Evolutionary conservation across 1,140 invertebrate genomes (phyloP), one percentile per base, ranked within the genome.

Genomic region (Holotrichia oblita): DNA sequence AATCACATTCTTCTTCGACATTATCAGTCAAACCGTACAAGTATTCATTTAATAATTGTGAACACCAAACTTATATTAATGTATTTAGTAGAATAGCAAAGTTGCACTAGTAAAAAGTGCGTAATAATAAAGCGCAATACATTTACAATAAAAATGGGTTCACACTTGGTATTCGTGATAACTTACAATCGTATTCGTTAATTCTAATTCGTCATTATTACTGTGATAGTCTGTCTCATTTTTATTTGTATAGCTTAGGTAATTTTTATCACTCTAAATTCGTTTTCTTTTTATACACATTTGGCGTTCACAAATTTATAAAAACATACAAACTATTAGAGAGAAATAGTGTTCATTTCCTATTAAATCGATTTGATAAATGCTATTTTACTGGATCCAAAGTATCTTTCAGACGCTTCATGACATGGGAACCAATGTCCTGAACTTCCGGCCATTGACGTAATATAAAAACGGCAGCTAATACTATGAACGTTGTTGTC

Each of bases 361-460:
- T 73, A 73, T 64, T 64, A 64, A 64, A 64, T 64, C 9, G 61
- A 27, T 64, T 64, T 64, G 61, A 69, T 80, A 82, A 88, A 88
- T 88, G 88, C 89, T 90, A 91, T 88, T 91, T 90, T 83, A 90
- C 89, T 80, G 90, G 85, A 82, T 83, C 90, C 83, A 93, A 87
- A 79, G 90, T 91, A 86, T 93, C 90, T 87, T 92, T 93, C 80
- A 93, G 89, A 85, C 91, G 90, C 82, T 91, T 90, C 87, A 93
- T 90, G 79, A 93, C 87, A 81, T 92, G 91, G 82, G 91, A 90
- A 42, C 92, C 91, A 83, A 94, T 91, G 82, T 94, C 94, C 83
- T 93, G 90, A 76, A 96, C 91, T 87, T 97, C 95, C 42, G 95
- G 95, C 94, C 95, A 96, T 86, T 97, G 95, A 85, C 94, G 93